Percentiles rank a stretch among this genome's conserved stretches.
phyloP scores from a whole-genome alignment of 2,888 invertebrate genomes.

The Lasioglossum malachurum region DNA sequence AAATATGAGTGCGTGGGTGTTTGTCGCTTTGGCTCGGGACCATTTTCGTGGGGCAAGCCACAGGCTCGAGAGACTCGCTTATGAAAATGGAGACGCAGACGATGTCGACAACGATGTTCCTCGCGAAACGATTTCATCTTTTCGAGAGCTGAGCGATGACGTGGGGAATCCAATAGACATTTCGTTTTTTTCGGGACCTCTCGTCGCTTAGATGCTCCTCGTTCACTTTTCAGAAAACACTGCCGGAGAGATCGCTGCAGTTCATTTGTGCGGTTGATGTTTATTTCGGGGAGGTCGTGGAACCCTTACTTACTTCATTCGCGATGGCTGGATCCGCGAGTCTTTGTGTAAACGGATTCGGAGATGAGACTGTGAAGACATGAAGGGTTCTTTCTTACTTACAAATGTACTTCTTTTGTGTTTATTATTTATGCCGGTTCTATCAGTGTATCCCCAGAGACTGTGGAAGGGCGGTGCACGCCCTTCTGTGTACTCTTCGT shows the following conservation, averaged over 20 bases:
- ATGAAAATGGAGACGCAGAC: neutral
- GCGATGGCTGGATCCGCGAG: neutral
- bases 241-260: neutral
- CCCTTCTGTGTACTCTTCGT: no score
- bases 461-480: neutral
- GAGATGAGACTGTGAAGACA: neutral
- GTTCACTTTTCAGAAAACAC: neutral
- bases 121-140: conserved; percentile 16
- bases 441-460: neutral
- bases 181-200: neutral
- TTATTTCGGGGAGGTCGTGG: neutral
- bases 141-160: neutral
- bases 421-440: neutral
- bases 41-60: neutral
- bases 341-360: neutral
- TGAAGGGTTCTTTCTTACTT: neutral
- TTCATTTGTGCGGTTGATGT: neutral
- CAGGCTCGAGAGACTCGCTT: neutral
- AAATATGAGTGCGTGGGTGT: conserved; percentile 22
- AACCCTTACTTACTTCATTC: neutral
- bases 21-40: conserved; percentile 3
- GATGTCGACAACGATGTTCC: neutral
- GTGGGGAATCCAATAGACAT: neutral
- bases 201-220: neutral
- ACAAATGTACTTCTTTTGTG: neutral